These are phyloP conservation scores for Oryzias celebensis DNA, from an alignment of 2,113 vertebrate species.

Conservation along the genomic window DNA sequence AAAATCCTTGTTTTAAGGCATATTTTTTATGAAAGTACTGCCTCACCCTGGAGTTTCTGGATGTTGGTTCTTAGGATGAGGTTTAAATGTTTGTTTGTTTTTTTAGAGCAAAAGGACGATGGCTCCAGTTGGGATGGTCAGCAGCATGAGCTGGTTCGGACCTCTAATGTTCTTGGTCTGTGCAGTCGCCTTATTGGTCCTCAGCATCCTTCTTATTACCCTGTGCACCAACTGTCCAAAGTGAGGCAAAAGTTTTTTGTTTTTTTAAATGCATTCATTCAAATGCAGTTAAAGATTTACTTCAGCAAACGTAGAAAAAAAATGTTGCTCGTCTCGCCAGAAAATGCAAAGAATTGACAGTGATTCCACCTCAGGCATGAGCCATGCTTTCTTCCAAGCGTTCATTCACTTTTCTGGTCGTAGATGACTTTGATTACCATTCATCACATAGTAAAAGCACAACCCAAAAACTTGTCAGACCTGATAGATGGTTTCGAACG, in stretches of 20 bases:
- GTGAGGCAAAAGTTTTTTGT: conserved; percentile 32
- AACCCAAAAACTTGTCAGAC: conserved; percentile 45
- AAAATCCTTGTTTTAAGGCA: not conserved
- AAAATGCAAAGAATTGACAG: not conserved
- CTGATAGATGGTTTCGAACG: conserved; percentile 26
- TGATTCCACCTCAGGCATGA: not conserved
- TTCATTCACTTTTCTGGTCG: conserved; percentile 6
- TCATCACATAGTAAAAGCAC: conserved; percentile 1
- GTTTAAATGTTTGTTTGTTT: not conserved
- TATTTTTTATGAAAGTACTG: too few species aligned
- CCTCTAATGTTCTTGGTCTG: conserved; percentile 63
- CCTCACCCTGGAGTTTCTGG: too few species aligned
- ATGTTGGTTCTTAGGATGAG: not conserved
- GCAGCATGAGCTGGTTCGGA: conserved; percentile 30
- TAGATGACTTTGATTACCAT: not conserved
- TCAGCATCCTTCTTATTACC: conserved; percentile 47
- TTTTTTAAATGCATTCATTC: too few species aligned
- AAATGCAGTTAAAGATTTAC: too few species aligned
- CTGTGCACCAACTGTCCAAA: conserved; percentile 56
- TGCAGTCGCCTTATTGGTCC: conserved; percentile 55
- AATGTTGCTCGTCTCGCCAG: too few species aligned
- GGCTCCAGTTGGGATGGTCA: conserved; percentile 53
- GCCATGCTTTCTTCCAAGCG: conserved; percentile 1
- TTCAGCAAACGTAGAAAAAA: too few species aligned
- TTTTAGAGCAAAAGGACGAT: conserved; percentile 44